Conservation (phyloP, 2,888 invertebrate species). For the Ophioninae sp. region DNA sequence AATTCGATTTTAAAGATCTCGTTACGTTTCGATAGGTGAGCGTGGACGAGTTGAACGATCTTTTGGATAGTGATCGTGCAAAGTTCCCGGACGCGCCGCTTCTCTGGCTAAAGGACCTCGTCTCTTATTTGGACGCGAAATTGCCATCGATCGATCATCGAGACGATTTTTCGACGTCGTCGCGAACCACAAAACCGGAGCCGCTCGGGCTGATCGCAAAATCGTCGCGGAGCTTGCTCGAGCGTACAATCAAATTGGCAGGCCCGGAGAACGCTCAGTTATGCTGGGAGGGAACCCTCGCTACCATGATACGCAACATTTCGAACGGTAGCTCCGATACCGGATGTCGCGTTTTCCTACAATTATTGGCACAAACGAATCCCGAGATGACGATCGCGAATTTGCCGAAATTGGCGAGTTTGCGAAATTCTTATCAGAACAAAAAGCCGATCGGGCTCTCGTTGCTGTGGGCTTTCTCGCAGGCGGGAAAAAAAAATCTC, state of each 20-base stretch:
- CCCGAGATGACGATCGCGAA: slow-evolving; percentile 85
- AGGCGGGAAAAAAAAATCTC: slow-evolving; percentile 86
- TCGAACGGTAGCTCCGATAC: slow-evolving; percentile 85
- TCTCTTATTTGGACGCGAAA: slow-evolving; percentile 85
- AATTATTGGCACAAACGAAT: slow-evolving; percentile 86
- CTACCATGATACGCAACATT: slow-evolving; percentile 88
- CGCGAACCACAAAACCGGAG: slow-evolving; percentile 81
- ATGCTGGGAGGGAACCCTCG: slow-evolving; percentile 88
- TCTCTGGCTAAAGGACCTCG: slow-evolving; percentile 87
- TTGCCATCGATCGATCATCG: slow-evolving; percentile 83
- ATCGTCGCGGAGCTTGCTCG: slow-evolving; percentile 81
- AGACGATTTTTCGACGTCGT: slow-evolving; percentile 84
- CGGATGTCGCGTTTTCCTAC: slow-evolving; percentile 88
- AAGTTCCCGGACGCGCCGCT: slow-evolving; percentile 88
- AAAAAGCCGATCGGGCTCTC: slow-evolving; percentile 88
- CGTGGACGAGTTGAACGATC: slow-evolving; percentile 82
- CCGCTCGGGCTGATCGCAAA: slow-evolving; percentile 83
- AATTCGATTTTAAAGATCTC: slow-evolving; percentile 58
- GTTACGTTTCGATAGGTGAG: slow-evolving; percentile 83
- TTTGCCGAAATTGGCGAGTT: slow-evolving; percentile 84
- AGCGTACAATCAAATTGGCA: slow-evolving; percentile 83
- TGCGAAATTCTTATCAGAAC: slow-evolving; percentile 90
- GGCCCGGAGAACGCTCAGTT: slow-evolving; percentile 85
- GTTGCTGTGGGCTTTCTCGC: slow-evolving; percentile 89
- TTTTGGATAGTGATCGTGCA: slow-evolving; percentile 84